Evolutionary conservation across 2,113 vertebrate genomes (phyloP).

Genomic region (Isichthys henryi): DNA sequence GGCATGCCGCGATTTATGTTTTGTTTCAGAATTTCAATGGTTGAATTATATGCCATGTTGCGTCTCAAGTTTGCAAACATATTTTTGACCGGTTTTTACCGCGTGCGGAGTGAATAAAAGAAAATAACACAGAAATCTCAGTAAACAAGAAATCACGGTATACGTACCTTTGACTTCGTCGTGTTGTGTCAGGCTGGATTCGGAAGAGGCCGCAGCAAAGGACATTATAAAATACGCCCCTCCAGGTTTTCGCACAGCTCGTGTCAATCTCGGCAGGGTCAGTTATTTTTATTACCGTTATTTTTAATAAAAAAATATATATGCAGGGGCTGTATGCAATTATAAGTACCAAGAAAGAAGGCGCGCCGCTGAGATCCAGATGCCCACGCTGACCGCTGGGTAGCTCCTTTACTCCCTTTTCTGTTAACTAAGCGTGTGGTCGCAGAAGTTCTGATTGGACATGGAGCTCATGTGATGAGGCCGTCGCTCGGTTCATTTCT

Average conservation of each 20-base stretch:
- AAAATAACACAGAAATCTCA: not conserved
- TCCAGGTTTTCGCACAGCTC: not conserved
- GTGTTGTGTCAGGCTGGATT: not conserved
- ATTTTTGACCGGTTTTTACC: not conserved
- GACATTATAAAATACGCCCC: conserved; percentile 13
- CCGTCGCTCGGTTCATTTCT: conserved; percentile 18
- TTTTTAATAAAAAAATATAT: not conserved
- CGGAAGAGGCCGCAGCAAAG: conserved; percentile 8
- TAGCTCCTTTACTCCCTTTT: conserved; percentile 11
- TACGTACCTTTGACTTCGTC: conserved; percentile 10
- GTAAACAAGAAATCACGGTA: not conserved
- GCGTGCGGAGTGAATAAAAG: not conserved
- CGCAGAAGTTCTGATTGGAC: conserved; percentile 45
- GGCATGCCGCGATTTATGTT: not conserved
- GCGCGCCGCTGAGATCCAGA: not conserved
- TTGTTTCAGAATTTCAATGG: not conserved
- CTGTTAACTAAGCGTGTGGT: conserved; percentile 38
- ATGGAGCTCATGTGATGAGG: conserved; percentile 46
- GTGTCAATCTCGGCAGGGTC: not conserved
- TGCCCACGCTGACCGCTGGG: not conserved
- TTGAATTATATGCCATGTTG: not conserved
- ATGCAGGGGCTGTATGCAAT: not conserved
- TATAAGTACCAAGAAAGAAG: not conserved
- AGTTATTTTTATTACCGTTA: not conserved
- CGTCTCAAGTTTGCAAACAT: not conserved